A percentile compares a stretch with the other conserved stretches of the same genome.
These are phyloP conservation scores for Drosophila willistoni DNA, from an alignment of 1,140 invertebrate species.

Conservation along the genomic window DNA sequence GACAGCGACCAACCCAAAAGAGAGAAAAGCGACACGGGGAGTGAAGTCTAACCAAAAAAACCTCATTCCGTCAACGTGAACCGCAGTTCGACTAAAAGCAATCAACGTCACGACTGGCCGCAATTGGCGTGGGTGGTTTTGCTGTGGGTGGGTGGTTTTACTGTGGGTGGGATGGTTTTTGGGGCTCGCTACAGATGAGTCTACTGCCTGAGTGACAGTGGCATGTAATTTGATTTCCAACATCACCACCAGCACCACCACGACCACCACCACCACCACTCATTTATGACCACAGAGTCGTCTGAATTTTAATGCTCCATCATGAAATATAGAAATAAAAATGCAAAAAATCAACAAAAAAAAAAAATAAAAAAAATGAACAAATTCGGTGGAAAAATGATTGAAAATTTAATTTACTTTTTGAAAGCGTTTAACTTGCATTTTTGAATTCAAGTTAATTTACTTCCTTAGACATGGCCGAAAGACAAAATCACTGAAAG, in stretches of 20 bases:
- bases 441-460: constrained; percentile 69
- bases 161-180: too few species aligned
- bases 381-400: constrained; percentile 1
- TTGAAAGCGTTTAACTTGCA: constrained; percentile 45
- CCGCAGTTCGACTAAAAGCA: constrained; percentile 54
- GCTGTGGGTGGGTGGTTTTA: neutral
- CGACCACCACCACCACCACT: neutral
- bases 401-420: constrained; percentile 23
- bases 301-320: constrained; percentile 24
- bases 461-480: constrained; percentile 48
- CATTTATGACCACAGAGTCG: constrained; percentile 32
- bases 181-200: neutral
- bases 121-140: constrained; percentile 5
- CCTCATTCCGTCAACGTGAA: constrained; percentile 15
- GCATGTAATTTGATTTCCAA: constrained; percentile 42
- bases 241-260: neutral
- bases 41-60: neutral
- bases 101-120: constrained; percentile 43
- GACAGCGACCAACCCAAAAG: constrained; percentile 29
- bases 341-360: neutral
- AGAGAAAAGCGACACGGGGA: neutral
- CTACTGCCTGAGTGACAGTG: constrained; percentile 32
- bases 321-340: neutral
- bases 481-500: constrained; percentile 49
- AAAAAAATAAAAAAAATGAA: constrained; percentile 2